phyloP scores from a whole-genome alignment of 2,888 invertebrate genomes.

The Diarsia rubi region DNA sequence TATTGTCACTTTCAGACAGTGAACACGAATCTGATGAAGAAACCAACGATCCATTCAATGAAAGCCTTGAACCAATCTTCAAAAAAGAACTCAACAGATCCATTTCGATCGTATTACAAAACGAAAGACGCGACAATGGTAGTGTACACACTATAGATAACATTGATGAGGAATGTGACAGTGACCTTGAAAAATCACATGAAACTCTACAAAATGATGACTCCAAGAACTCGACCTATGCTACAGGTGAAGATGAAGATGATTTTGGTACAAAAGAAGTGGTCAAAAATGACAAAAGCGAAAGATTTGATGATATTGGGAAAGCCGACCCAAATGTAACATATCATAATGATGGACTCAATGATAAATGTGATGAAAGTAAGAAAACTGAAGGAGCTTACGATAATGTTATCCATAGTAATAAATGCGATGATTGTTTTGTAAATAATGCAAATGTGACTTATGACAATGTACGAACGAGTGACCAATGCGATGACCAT shows the following conservation, averaged over 20 bases:
- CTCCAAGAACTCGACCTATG: constrained; percentile 57
- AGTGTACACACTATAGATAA: constrained; percentile 61
- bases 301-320: constrained; percentile 17
- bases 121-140: constrained; percentile 51
- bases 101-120: constrained; percentile 66
- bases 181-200: constrained; percentile 69
- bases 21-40: constrained; percentile 75
- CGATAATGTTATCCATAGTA: constrained; percentile 32
- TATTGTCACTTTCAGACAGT: constrained; percentile 73
- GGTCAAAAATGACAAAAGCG: constrained; percentile 2
- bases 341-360: constrained; percentile 32
- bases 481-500: constrained; percentile 28
- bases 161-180: constrained; percentile 63
- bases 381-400: constrained; percentile 6
- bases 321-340: constrained; percentile 38
- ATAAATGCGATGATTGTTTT: constrained; percentile 44
- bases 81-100: constrained; percentile 76
- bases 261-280: constrained; percentile 29
- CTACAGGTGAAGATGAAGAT: constrained; percentile 64
- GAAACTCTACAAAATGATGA: constrained; percentile 67
- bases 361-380: constrained; percentile 23
- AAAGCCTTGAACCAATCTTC: constrained; percentile 83
- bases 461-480: constrained; percentile 18
- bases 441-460: constrained; percentile 40
- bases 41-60: constrained; percentile 76